Percentiles rank a stretch among this genome's conserved stretches.
Conservation (phyloP, 2,888 invertebrate genomes). For the Campoplex nolae region DNA sequence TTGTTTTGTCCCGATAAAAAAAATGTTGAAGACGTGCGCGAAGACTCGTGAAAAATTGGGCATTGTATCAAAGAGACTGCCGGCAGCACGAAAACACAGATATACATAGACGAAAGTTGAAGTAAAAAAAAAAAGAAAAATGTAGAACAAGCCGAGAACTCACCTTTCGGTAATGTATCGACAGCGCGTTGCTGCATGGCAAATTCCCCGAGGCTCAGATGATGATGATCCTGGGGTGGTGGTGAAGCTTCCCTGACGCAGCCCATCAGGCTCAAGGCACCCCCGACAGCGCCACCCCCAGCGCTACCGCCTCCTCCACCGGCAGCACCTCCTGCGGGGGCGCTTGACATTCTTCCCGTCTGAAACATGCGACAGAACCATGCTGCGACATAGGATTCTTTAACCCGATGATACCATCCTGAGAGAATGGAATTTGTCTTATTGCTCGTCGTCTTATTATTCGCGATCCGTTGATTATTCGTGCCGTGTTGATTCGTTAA, state of each 20-base stretch:
- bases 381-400: slow-evolving; percentile 76
- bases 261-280: slow-evolving; percentile 89
- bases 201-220: slow-evolving; percentile 76
- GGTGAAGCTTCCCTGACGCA: slow-evolving; percentile 88
- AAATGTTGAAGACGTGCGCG: not conserved
- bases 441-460: slow-evolving; percentile 64
- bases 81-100: not conserved
- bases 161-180: slow-evolving; percentile 82
- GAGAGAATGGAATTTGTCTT: slow-evolving; percentile 71
- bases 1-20: slow-evolving; percentile 4
- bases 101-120: too few relatives aligned
- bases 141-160: slow-evolving; percentile 57
- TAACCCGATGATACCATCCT: slow-evolving; percentile 75
- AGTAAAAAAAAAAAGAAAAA: not conserved
- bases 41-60: not conserved
- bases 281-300: slow-evolving; percentile 86
- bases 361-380: slow-evolving; percentile 81
- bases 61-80: not conserved
- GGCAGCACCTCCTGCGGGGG: slow-evolving; percentile 82
- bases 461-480: not conserved
- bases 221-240: slow-evolving; percentile 86
- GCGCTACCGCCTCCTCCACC: slow-evolving; percentile 76
- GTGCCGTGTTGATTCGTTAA: slow-evolving; percentile 28
- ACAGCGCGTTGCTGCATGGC: slow-evolving; percentile 76
- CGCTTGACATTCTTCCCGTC: slow-evolving; percentile 76